These are phyloP conservation scores for Trisateles emortualis DNA, from an alignment of 2,888 invertebrate species.

Conservation along the genomic window DNA sequence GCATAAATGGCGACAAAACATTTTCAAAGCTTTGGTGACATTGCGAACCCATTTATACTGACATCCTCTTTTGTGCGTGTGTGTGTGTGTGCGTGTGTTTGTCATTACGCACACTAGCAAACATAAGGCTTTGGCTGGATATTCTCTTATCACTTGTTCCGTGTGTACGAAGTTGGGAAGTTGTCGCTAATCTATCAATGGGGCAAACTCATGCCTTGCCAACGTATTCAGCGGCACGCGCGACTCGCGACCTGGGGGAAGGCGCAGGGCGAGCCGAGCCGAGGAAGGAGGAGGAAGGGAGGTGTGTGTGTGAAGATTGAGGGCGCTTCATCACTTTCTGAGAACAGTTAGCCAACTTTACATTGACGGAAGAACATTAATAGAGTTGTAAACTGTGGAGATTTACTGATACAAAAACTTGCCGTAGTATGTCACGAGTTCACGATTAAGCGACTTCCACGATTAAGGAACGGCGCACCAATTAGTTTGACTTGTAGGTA, in stretches of 20 bases:
- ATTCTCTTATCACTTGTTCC: not conserved
- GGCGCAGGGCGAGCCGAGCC: too few species aligned
- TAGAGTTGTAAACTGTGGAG: not conserved
- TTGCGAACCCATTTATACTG: not conserved
- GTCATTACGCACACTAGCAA: not conserved
- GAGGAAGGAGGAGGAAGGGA: not conserved
- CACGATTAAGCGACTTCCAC: too few species aligned
- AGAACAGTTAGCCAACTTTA: not conserved
- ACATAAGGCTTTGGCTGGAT: not conserved
- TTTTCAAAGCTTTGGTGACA: not conserved
- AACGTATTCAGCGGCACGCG: conserved; percentile 10
- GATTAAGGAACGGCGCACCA: too few species aligned
- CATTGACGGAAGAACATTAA: not conserved
- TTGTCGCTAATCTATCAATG: conserved; percentile 33
- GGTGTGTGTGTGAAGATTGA: conserved; percentile 9
- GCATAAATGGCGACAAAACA: too few species aligned
- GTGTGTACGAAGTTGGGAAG: conserved; percentile 1
- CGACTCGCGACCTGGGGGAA: conserved; percentile 2
- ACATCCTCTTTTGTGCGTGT: too few species aligned
- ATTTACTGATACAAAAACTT: not conserved
- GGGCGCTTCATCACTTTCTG: conserved; percentile 14
- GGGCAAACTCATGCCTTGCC: conserved; percentile 17
- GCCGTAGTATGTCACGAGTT: too few species aligned
- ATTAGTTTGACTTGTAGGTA: too few species aligned
- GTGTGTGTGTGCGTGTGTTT: not conserved